These are phyloP conservation scores for Oasisia sp. DNA, from an alignment of 2,888 invertebrate genomes.

Conservation along the genomic window DNA sequence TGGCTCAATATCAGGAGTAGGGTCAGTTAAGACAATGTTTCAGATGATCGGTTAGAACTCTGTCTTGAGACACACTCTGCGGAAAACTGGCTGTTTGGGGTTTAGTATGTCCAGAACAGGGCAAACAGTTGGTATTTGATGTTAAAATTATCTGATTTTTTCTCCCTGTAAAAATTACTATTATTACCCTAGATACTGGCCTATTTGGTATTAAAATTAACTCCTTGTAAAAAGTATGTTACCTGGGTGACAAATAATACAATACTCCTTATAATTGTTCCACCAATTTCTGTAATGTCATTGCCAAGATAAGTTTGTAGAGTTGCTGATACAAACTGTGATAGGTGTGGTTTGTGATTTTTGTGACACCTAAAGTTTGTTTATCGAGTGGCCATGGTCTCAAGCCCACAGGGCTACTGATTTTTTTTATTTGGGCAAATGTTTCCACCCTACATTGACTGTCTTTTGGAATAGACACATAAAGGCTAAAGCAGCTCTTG, in stretches of 20 bases:
- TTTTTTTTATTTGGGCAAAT: too few relatives aligned
- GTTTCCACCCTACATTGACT: too few relatives aligned
- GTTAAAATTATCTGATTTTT: neutral
- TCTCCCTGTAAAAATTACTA: too few relatives aligned
- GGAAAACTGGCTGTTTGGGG: neutral
- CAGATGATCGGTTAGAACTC: neutral
- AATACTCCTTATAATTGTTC: neutral
- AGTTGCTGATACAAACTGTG: too few relatives aligned
- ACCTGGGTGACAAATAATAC: too few relatives aligned
- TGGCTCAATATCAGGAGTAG: neutral
- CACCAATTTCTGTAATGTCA: neutral
- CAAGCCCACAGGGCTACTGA: too few relatives aligned
- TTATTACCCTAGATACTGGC: too few relatives aligned
- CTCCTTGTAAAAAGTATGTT: neutral
- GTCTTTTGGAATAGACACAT: too few relatives aligned
- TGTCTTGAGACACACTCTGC: neutral
- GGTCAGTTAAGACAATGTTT: neutral
- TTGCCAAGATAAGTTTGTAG: neutral
- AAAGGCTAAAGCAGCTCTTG: too few relatives aligned
- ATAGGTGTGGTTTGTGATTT: too few relatives aligned
- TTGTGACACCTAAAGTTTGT: too few relatives aligned
- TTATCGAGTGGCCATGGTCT: too few relatives aligned
- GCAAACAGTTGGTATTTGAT: neutral
- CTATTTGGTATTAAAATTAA: neutral
- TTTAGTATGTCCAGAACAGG: neutral